Evolutionary conservation across 1,140 invertebrate genomes (phyloP).

Genomic region (Subanguina moxae): DNA sequence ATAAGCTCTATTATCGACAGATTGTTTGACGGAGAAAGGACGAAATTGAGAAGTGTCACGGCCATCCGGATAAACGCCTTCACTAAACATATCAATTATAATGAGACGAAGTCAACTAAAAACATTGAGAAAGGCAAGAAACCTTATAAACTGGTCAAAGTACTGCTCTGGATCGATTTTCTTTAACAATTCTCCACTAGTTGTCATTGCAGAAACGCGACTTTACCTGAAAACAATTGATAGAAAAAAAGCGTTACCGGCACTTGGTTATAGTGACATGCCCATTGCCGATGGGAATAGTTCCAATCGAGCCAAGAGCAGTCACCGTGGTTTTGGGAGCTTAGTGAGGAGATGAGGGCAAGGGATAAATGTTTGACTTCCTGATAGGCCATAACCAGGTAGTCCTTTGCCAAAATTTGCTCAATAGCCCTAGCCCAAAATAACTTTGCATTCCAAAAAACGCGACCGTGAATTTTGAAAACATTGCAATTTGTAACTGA

Average conservation of each 20-base stretch:
- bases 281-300: neutral
- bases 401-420: conserved; percentile 4
- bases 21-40: conserved; percentile 15
- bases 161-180: conserved; percentile 21
- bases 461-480: too few relatives aligned
- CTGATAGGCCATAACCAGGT: conserved; percentile 81
- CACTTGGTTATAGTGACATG: too few relatives aligned
- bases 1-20: conserved; percentile 15
- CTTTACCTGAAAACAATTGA: too few relatives aligned
- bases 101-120: neutral
- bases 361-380: conserved; percentile 98
- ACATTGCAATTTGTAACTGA: too few relatives aligned
- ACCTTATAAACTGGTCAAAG: conserved; percentile 21
- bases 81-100: conserved; percentile 1
- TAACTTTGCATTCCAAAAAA: too few relatives aligned
- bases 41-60: conserved; percentile 26
- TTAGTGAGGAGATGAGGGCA: conserved; percentile 99
- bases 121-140: neutral
- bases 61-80: conserved; percentile 30
- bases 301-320: conserved; percentile 53
- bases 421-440: neutral
- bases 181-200: conserved; percentile 15
- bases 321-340: conserved; percentile 91
- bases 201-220: neutral
- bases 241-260: too few relatives aligned